Conservation (phyloP, 64 coral and sea anemone genomes). For the Montipora capricornis region DNA sequence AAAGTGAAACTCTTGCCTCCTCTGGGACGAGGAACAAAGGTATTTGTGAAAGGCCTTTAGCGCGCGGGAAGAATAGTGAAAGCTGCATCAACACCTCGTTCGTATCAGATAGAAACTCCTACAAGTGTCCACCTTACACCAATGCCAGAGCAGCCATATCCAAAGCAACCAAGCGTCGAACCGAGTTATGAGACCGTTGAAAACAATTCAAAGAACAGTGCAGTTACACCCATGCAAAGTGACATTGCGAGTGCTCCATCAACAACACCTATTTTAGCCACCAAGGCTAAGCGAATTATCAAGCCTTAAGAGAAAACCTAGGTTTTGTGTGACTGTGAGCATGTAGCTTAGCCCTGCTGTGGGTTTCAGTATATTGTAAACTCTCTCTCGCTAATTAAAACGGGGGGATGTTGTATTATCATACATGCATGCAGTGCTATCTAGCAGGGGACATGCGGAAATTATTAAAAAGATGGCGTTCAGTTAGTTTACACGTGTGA, state of each 20-base stretch:
- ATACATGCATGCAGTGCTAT: neutral
- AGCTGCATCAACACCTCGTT: neutral
- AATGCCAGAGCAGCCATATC: neutral
- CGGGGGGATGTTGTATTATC: neutral
- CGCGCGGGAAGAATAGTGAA: neutral
- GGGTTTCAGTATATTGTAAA: neutral
- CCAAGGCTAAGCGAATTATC: neutral
- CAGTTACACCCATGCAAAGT: too few species aligned
- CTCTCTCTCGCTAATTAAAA: neutral
- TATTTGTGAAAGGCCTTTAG: neutral
- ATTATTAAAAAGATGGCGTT: neutral
- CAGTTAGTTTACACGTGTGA: neutral
- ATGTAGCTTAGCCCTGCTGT: neutral
- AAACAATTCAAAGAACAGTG: neutral
- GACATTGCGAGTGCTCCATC: too few species aligned
- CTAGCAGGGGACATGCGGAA: neutral
- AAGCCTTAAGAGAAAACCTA: neutral
- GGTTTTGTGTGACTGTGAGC: neutral
- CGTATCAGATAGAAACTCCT: neutral
- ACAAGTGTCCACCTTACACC: neutral
- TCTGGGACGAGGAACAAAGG: too few species aligned
- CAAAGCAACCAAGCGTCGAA: neutral
- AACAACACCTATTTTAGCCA: neutral
- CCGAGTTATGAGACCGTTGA: neutral
- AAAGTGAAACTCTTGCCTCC: neutral